phyloP scores from a whole-genome alignment of 2,113 vertebrate genomes.

The Vanacampus margaritifer region DNA sequence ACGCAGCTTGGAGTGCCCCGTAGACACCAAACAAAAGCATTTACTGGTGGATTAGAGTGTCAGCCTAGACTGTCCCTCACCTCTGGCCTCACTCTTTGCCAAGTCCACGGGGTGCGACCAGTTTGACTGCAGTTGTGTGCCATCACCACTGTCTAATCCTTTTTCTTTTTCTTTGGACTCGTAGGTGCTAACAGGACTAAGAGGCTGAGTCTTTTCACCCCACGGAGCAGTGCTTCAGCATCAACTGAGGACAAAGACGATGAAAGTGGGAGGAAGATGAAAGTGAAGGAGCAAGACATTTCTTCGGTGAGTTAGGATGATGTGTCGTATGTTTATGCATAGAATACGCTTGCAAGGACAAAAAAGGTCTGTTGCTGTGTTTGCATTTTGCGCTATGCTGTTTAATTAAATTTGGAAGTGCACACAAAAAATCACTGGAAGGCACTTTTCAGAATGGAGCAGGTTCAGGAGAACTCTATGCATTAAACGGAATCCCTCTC shows the following conservation, averaged over 20 bases:
- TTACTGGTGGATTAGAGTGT: conserved; percentile 20
- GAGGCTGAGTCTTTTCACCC: conserved; percentile 48
- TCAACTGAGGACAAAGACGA: conserved; percentile 29
- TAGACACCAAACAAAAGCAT: conserved; percentile 30
- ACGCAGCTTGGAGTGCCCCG: neutral
- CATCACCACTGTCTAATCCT: conserved; percentile 1
- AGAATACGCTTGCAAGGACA: neutral
- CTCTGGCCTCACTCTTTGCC: conserved; percentile 1
- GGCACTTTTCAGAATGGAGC: neutral
- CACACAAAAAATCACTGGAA: neutral
- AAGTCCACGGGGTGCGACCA: conserved; percentile 29
- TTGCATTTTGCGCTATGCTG: neutral
- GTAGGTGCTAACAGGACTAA: conserved; percentile 53
- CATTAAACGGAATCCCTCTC: neutral
- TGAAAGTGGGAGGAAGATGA: conserved; percentile 36
- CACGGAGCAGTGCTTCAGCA: conserved; percentile 10
- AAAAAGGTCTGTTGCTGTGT: neutral
- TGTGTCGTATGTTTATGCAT: neutral
- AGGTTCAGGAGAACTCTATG: neutral
- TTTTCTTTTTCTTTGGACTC: conserved; percentile 9
- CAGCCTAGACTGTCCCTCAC: conserved; percentile 34
- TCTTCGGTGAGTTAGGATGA: conserved; percentile 37
- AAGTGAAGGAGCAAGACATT: conserved; percentile 31
- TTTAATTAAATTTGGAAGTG: neutral
- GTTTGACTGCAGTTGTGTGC: conserved; percentile 28